phyloP scores from a whole-genome alignment of 2,888 invertebrate genomes.

The Imbricaverruca yamaguchii region DNA sequence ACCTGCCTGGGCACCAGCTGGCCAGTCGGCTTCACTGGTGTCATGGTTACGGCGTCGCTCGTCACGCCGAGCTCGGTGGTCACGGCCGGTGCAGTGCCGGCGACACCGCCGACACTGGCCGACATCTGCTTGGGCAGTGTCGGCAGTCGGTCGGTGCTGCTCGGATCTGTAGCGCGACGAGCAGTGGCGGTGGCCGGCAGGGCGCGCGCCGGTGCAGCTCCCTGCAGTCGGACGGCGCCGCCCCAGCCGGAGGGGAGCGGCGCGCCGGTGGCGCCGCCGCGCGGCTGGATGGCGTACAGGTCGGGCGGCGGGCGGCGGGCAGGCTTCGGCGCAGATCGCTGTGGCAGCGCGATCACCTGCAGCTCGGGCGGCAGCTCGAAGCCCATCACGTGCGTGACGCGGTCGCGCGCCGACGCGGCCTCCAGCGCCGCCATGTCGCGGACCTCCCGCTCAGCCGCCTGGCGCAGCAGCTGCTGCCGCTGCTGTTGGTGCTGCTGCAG shows the following conservation, averaged over 20 bases:
- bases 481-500: background rate
- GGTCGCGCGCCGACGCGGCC: background rate
- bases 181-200: too few species aligned
- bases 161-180: too few species aligned
- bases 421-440: slow-evolving; percentile 16
- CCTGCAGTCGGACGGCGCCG: too few species aligned
- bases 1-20: background rate
- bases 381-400: slow-evolving; percentile 12
- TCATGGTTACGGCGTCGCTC: background rate
- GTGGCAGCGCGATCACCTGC: slow-evolving; percentile 6
- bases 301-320: background rate
- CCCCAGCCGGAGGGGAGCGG: too few species aligned
- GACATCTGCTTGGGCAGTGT: too few species aligned
- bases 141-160: too few species aligned
- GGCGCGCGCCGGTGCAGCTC: too few species aligned
- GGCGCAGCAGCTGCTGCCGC: background rate
- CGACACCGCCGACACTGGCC: too few species aligned
- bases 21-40: background rate
- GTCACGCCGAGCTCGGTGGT: background rate
- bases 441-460: slow-evolving; percentile 12
- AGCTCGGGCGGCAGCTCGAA: slow-evolving; percentile 16
- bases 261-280: background rate
- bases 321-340: too few species aligned
- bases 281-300: background rate
- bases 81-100: too few species aligned